Conservation (phyloP, 2,888 invertebrate species). For the Trichacis sp. region DNA sequence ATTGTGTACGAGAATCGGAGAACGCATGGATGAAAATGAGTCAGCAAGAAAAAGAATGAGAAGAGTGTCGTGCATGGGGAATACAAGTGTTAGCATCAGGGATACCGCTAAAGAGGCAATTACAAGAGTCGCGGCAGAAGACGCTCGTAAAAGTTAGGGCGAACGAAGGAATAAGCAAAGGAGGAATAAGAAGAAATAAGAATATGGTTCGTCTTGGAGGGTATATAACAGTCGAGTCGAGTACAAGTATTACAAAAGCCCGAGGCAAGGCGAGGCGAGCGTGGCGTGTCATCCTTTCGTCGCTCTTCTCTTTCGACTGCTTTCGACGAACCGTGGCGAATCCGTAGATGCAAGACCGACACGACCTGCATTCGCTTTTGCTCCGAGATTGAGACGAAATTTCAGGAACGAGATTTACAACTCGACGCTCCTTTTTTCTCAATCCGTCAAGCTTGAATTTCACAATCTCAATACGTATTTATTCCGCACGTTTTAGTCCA, state of each 20-base stretch:
- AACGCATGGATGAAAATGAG: too few relatives aligned
- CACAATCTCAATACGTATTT: too few relatives aligned
- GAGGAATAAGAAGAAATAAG: too few relatives aligned
- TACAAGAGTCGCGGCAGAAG: slow-evolving; percentile 59
- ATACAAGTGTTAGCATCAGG: slow-evolving; percentile 35
- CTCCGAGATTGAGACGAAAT: slow-evolving; percentile 37
- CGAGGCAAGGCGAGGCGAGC: slow-evolving; percentile 45
- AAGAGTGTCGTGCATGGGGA: too few relatives aligned
- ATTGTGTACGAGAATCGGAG: too few relatives aligned
- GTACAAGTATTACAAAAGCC: slow-evolving; percentile 13
- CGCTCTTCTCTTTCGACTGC: slow-evolving; percentile 51
- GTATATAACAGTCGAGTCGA: slow-evolving; percentile 6
- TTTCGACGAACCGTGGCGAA: slow-evolving; percentile 52
- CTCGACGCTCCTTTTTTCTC: too few relatives aligned
- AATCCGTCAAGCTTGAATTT: background rate
- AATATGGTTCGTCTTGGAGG: slow-evolving; percentile 38
- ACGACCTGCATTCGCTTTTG: slow-evolving; percentile 20
- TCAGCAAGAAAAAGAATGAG: too few relatives aligned
- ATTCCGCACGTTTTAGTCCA: too few relatives aligned
- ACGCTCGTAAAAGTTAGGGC: slow-evolving; percentile 61
- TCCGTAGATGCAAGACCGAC: slow-evolving; percentile 48
- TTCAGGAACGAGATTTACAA: background rate
- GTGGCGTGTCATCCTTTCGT: slow-evolving; percentile 62
- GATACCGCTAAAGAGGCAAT: slow-evolving; percentile 65
- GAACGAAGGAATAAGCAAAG: slow-evolving; percentile 28